phyloP scores from a whole-genome alignment of 2,888 invertebrate genomes.

The Erannis defoliaria region DNA sequence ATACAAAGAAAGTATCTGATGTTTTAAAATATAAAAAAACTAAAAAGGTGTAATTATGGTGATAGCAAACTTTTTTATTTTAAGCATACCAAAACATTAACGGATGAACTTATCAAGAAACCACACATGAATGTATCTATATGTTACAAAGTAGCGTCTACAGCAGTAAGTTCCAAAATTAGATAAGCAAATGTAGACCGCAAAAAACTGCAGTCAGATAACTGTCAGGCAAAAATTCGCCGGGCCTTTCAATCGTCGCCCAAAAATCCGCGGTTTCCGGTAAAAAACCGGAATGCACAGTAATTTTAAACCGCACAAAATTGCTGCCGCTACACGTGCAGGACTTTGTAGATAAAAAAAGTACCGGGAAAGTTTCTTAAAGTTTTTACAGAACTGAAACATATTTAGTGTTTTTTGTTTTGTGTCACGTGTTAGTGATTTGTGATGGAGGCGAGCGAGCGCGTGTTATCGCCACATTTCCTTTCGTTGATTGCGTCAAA shows the following conservation, averaged over 20 bases:
- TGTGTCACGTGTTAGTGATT: conserved; percentile 79
- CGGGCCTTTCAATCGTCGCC: conserved; percentile 64
- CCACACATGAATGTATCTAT: not conserved
- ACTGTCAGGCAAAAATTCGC: conserved; percentile 62
- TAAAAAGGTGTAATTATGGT: not conserved
- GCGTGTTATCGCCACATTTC: conserved; percentile 73
- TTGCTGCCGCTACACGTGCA: conserved; percentile 76
- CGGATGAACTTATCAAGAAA: not conserved
- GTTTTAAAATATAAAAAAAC: too few relatives aligned
- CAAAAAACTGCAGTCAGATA: conserved; percentile 40
- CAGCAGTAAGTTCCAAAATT: conserved; percentile 22
- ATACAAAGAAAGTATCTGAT: too few relatives aligned
- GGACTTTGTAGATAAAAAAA: conserved; percentile 65
- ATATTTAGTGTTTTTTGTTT: conserved; percentile 36
- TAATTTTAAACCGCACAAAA: conserved; percentile 82
- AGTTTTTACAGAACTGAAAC: conserved; percentile 46
- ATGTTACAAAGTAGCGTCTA: conserved; percentile 19
- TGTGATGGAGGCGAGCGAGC: conserved; percentile 73
- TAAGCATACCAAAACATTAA: not conserved
- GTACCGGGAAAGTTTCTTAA: conserved; percentile 37
- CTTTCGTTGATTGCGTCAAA: conserved; percentile 70
- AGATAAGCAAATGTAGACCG: conserved; percentile 28
- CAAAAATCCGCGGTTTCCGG: conserved; percentile 80
- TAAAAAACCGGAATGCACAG: conserved; percentile 73
- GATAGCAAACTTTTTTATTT: not conserved